Conservation (phyloP, 2,797 vertebrate genomes). For the Steatocranus sp. region DNA sequence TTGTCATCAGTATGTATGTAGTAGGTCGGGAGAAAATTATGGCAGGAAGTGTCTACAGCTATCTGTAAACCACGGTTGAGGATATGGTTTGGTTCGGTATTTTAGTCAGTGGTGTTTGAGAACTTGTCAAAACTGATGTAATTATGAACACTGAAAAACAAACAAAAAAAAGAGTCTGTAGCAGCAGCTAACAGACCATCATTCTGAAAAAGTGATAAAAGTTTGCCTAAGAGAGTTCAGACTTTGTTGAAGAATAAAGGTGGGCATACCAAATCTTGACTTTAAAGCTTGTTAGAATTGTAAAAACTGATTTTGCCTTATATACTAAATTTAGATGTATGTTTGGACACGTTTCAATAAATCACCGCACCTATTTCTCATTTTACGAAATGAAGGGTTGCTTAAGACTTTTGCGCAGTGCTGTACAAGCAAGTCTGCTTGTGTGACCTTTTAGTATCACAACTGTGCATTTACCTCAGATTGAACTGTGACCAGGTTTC, state of each 20-base stretch:
- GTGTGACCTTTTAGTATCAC: slow-evolving; percentile 41
- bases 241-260: neutral
- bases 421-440: neutral
- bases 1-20: neutral
- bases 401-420: neutral
- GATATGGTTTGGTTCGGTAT: fast-evolving
- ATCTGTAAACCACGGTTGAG: neutral
- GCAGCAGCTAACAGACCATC: neutral
- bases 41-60: neutral
- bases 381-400: neutral
- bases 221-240: neutral
- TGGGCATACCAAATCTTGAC: neutral
- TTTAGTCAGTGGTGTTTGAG: neutral
- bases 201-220: neutral
- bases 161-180: neutral
- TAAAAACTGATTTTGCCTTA: neutral
- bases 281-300: fast-evolving
- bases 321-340: neutral
- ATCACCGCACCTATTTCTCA: neutral
- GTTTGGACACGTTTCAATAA: neutral
- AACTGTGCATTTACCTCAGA: slow-evolving; percentile 28
- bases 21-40: neutral
- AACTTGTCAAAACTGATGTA: neutral
- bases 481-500: slow-evolving; percentile 27
- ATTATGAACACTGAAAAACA: neutral